Percentiles rank a stretch among this genome's conserved stretches.
Evolutionary conservation across 2,888 invertebrate species (phyloP).

Genomic region (Epicampocera succincta): DNA sequence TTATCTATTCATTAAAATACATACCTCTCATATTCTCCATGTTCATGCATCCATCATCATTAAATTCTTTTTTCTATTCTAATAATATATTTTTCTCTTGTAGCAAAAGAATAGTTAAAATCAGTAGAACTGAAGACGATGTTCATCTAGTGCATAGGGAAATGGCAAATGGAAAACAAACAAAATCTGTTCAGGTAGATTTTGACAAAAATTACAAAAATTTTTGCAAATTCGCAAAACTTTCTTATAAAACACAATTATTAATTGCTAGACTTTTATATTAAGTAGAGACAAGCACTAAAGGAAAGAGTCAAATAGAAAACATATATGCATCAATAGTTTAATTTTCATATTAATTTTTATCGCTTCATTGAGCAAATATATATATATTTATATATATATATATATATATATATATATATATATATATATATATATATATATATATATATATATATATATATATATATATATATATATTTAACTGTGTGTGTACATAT

Average conservation of each 20-base stretch:
- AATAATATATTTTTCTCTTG: slow-evolving; percentile 82
- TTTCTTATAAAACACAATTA: slow-evolving; percentile 28
- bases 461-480: too few relatives aligned
- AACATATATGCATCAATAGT: slow-evolving; percentile 33
- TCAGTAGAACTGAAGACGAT: slow-evolving; percentile 88
- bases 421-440: too few relatives aligned
- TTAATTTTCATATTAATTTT: too few relatives aligned
- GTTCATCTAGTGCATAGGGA: slow-evolving; percentile 88
- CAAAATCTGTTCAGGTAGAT: slow-evolving; percentile 88
- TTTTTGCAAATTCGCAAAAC: slow-evolving; percentile 34
- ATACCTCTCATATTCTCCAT: background rate
- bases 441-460: too few relatives aligned
- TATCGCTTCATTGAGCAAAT: too few relatives aligned
- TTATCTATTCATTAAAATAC: too few relatives aligned
- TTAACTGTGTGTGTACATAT: background rate
- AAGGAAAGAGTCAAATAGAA: background rate
- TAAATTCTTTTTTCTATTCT: slow-evolving; percentile 64
- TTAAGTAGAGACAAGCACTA: slow-evolving; percentile 49
- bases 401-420: background rate
- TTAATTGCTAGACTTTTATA: slow-evolving; percentile 57
- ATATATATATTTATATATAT: too few relatives aligned
- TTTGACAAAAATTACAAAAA: slow-evolving; percentile 71
- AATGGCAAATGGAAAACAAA: slow-evolving; percentile 87
- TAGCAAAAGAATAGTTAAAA: slow-evolving; percentile 89
- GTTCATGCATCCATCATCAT: background rate